These are phyloP conservation scores for Epinephelus lanceolatus DNA, from an alignment of 2,113 vertebrate genomes.

Conservation along the genomic window DNA sequence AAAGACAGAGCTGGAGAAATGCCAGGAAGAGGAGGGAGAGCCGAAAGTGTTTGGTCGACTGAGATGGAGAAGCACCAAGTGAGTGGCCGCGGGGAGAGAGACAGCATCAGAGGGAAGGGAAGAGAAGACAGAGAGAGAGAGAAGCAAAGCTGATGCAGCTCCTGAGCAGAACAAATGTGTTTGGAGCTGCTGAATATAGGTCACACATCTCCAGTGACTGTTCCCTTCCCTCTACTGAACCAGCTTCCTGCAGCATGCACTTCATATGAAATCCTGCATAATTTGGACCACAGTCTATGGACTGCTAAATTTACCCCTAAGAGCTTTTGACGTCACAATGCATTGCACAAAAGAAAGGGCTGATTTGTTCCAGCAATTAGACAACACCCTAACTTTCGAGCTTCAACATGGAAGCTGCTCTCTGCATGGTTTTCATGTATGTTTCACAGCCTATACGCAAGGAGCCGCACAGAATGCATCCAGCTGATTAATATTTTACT, in stretches of 20 bases:
- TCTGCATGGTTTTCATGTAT: not conserved
- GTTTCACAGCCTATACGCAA: constrained; percentile 27
- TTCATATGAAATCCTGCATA: constrained; percentile 37
- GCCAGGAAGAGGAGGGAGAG: constrained; percentile 49
- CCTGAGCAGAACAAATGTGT: constrained; percentile 81
- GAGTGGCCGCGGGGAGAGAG: constrained; percentile 59
- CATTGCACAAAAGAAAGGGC: constrained; percentile 3
- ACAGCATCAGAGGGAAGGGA: constrained; percentile 48
- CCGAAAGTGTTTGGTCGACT: constrained; percentile 39
- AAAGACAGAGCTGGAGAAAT: constrained; percentile 43
- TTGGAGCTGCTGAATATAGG: constrained; percentile 83
- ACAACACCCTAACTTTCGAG: not conserved
- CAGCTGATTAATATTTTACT: constrained; percentile 53
- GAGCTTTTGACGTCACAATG: constrained; percentile 19
- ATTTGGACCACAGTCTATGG: constrained; percentile 36
- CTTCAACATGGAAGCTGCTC: not conserved
- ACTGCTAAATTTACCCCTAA: constrained; percentile 14
- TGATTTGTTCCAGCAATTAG: not conserved
- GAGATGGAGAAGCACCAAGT: constrained; percentile 57
- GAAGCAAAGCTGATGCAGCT: constrained; percentile 73
- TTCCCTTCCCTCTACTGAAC: constrained; percentile 69
- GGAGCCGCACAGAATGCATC: constrained; percentile 19
- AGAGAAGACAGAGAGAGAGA: constrained; percentile 37
- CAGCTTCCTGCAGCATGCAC: constrained; percentile 50
- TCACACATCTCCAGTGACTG: constrained; percentile 84